phyloP scores from a whole-genome alignment of 1,140 invertebrate species.

The Hycleus phaleratus region DNA sequence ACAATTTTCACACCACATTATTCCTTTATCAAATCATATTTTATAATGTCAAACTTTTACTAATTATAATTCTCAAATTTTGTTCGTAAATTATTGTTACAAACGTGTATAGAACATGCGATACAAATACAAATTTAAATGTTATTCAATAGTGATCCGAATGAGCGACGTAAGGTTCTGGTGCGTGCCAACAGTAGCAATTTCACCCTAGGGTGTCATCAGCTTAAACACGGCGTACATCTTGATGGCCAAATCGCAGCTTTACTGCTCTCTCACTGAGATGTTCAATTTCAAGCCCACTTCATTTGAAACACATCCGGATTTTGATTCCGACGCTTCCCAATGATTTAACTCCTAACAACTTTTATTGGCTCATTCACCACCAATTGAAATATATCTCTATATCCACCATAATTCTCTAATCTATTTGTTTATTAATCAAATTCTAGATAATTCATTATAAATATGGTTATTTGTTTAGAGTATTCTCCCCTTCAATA shows the following conservation, averaged over 20 bases:
- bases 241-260: conserved; percentile 37
- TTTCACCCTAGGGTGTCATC: conserved; percentile 35
- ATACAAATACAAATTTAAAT: conserved; percentile 23
- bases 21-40: too few relatives aligned
- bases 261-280: conserved; percentile 24
- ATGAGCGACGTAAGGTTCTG: conserved; percentile 22
- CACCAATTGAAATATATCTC: too few relatives aligned
- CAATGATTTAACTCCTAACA: conserved; percentile 14
- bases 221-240: conserved; percentile 37
- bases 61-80: too few relatives aligned
- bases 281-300: conserved; percentile 29
- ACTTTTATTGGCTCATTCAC: conserved; percentile 1
- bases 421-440: neutral
- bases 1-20: conserved; percentile 4
- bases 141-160: conserved; percentile 25
- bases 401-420: neutral
- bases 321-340: conserved; percentile 23
- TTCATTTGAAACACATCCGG: conserved; percentile 30
- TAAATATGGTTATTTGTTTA: too few relatives aligned
- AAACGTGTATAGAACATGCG: neutral
- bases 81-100: too few relatives aligned
- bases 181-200: conserved; percentile 33
- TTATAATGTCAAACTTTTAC: too few relatives aligned
- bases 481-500: neutral
- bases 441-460: too few relatives aligned